A percentile compares a stretch with the other conserved stretches of the same genome.
phyloP scores from a whole-genome alignment of 2,888 invertebrate species.

The Xanthorhoe spadicearia region DNA sequence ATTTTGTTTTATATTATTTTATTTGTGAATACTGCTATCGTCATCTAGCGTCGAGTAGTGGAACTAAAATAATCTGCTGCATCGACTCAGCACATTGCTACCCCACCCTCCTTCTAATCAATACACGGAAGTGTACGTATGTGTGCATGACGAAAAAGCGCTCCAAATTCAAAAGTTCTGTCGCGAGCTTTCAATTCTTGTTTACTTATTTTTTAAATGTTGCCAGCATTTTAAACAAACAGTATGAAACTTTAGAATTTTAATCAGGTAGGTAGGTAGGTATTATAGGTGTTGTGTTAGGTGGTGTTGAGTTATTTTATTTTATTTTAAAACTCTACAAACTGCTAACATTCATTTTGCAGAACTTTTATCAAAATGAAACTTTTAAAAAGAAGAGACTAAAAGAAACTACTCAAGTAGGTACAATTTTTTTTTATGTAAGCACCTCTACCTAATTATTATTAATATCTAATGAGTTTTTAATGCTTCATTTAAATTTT shows the following conservation, averaged over 20 bases:
- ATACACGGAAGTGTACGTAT: conserved; percentile 45
- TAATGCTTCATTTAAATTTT: too few relatives aligned
- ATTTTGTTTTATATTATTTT: neutral
- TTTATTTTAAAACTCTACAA: too few relatives aligned
- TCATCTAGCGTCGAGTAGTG: conserved; percentile 65
- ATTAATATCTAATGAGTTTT: too few relatives aligned
- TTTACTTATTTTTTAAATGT: conserved; percentile 2
- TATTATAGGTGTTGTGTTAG: too few relatives aligned
- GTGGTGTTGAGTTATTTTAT: too few relatives aligned
- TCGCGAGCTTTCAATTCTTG: conserved; percentile 14
- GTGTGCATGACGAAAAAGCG: conserved; percentile 66
- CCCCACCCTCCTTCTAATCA: conserved; percentile 45
- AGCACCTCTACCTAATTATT: too few relatives aligned
- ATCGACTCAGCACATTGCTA: conserved; percentile 50
- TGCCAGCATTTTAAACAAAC: neutral
- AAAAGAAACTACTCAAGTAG: too few relatives aligned
- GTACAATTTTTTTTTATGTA: too few relatives aligned
- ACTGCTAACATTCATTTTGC: too few relatives aligned
- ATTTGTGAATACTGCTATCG: conserved; percentile 32
- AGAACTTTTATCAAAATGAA: too few relatives aligned
- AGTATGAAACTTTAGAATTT: neutral
- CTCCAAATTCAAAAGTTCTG: conserved; percentile 62
- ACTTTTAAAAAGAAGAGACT: too few relatives aligned
- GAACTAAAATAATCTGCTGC: conserved; percentile 54
- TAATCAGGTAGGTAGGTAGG: neutral